phyloP scores from a whole-genome alignment of 2,113 vertebrate species.

The Myotis yumanensis region DNA sequence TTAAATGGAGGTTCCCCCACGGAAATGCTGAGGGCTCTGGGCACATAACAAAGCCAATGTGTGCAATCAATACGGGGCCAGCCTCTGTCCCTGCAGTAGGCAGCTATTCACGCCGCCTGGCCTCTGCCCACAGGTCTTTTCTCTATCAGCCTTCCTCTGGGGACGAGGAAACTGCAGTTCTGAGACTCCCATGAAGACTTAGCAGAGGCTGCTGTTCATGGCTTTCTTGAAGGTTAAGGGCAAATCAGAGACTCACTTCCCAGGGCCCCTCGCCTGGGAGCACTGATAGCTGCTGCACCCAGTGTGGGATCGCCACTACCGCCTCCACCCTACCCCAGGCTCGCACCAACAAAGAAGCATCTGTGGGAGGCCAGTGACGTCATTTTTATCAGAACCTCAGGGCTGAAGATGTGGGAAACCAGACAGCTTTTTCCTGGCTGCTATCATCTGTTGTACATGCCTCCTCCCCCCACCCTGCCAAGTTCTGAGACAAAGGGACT shows the following conservation, averaged over 20 bases:
- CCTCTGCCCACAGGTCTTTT: accelerated
- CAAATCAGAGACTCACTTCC: neutral
- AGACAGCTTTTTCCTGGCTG: neutral
- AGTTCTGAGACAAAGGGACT: neutral
- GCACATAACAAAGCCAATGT: neutral
- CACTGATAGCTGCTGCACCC: accelerated
- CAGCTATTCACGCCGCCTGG: neutral
- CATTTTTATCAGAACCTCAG: neutral
- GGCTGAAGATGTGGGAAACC: neutral
- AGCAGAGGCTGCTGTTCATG: neutral
- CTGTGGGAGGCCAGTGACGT: neutral
- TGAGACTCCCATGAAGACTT: accelerated
- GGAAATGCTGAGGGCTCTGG: accelerated
- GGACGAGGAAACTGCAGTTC: neutral
- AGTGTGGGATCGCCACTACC: accelerated
- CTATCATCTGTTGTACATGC: neutral
- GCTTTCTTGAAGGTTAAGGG: neutral
- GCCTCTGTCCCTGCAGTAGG: accelerated
- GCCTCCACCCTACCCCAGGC: neutral
- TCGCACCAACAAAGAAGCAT: neutral
- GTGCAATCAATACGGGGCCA: accelerated
- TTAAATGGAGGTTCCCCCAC: accelerated
- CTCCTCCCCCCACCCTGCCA: neutral
- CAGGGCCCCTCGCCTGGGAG: neutral
- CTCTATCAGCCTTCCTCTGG: neutral